A percentile compares a stretch with the other conserved stretches of the same genome.
Conservation (phyloP, 2,113 vertebrate genomes). For the Cervus canadensis region DNA sequence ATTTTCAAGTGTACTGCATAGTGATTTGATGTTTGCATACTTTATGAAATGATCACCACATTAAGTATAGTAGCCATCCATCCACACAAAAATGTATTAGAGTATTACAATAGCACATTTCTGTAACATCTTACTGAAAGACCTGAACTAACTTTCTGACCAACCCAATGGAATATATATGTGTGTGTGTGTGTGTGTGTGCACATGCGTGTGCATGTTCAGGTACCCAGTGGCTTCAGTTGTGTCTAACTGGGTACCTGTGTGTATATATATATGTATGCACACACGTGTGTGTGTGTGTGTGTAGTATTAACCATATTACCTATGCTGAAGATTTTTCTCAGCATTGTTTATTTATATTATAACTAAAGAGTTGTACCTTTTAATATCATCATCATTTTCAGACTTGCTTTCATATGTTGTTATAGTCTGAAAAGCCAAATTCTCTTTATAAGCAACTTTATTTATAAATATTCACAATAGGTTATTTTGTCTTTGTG, state of each 20-base stretch:
- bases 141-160: neutral
- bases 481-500: neutral
- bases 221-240: neutral
- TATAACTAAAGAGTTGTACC: neutral
- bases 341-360: neutral
- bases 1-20: neutral
- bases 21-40: neutral
- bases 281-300: neutral
- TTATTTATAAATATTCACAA: neutral
- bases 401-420: neutral
- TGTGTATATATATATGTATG: neutral
- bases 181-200: too few relatives aligned
- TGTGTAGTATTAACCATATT: neutral
- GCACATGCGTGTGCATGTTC: rapidly evolving
- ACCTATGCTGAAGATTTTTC: neutral
- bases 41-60: neutral
- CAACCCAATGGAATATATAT: neutral
- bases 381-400: neutral
- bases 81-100: neutral
- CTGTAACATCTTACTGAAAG: neutral
- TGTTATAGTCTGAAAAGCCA: neutral
- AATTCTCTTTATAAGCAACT: neutral
- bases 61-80: neutral
- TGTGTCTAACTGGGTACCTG: neutral
- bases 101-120: neutral